Conservation (phyloP, 2,888 invertebrate genomes). For the Trachelus stipa region DNA sequence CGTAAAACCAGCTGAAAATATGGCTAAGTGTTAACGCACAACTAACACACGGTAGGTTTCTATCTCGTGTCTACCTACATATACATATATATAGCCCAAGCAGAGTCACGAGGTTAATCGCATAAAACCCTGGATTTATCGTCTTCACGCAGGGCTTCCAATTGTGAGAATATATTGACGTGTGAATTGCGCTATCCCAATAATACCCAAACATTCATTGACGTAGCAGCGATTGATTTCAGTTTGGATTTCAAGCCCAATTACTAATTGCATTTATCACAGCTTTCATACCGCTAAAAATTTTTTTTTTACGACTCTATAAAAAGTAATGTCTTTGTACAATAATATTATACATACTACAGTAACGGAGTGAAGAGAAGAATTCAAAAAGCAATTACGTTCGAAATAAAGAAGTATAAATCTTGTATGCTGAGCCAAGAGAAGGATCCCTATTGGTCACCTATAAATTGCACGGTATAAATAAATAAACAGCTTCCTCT, state of each 20-base stretch:
- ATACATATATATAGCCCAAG: neutral
- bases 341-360: neutral
- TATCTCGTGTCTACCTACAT: neutral
- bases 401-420: neutral
- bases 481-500: too few relatives aligned
- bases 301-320: neutral
- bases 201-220: neutral
- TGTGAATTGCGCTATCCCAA: neutral
- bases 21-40: neutral
- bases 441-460: neutral
- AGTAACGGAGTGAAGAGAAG: neutral
- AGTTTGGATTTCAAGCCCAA: neutral
- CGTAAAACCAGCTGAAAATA: neutral
- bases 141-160: slow-evolving; percentile 31
- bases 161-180: slow-evolving; percentile 19
- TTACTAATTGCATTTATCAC: neutral
- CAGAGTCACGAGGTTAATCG: slow-evolving; percentile 29
- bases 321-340: neutral
- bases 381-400: neutral
- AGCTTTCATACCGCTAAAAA: neutral
- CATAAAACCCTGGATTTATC: slow-evolving; percentile 38
- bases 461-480: neutral
- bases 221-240: neutral
- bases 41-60: neutral
- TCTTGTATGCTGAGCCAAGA: neutral